A percentile compares a stretch with the other conserved stretches of the same genome.
Conservation (phyloP, 2,888 invertebrate species). For the Metalampra italica region DNA sequence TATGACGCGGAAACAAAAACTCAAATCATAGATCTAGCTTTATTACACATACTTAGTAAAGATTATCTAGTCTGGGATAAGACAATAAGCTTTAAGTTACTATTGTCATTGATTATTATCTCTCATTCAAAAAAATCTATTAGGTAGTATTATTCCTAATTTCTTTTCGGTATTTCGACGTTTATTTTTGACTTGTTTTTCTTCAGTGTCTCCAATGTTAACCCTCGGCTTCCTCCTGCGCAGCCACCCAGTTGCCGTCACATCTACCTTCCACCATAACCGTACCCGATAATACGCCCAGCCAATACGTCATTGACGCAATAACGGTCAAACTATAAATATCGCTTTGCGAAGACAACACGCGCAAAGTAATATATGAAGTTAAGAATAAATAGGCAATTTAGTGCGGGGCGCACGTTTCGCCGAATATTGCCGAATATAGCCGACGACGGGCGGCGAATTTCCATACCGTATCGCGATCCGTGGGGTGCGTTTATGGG, state of each 20-base stretch:
- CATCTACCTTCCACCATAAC: constrained; percentile 40
- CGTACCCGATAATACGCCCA: constrained; percentile 60
- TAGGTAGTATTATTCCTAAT: too few species aligned
- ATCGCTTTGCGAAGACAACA: constrained; percentile 78
- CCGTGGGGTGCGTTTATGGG: constrained; percentile 75
- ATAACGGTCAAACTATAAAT: constrained; percentile 78
- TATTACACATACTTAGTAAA: too few species aligned
- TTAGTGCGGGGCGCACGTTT: constrained; percentile 74
- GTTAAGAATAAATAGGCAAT: constrained; percentile 80
- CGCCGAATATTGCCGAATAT: constrained; percentile 75
- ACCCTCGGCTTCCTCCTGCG: too few species aligned
- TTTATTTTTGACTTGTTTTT: too few species aligned
- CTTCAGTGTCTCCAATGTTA: too few species aligned
- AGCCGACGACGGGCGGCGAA: constrained; percentile 63
- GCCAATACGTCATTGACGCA: constrained; percentile 75
- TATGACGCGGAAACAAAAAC: too few species aligned
- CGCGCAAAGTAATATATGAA: constrained; percentile 79
- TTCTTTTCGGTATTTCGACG: too few species aligned
- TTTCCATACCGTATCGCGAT: constrained; percentile 76
- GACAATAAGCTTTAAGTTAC: too few species aligned
- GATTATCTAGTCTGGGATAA: too few species aligned
- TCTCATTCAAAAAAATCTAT: too few species aligned
- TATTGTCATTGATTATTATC: too few species aligned
- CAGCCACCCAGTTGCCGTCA: not conserved
- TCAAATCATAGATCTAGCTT: too few species aligned